Evolutionary conservation across 2,113 vertebrate species (phyloP), one percentile per base, ranked within the genome.

Genomic region (Syrrhaptes paradoxus): DNA sequence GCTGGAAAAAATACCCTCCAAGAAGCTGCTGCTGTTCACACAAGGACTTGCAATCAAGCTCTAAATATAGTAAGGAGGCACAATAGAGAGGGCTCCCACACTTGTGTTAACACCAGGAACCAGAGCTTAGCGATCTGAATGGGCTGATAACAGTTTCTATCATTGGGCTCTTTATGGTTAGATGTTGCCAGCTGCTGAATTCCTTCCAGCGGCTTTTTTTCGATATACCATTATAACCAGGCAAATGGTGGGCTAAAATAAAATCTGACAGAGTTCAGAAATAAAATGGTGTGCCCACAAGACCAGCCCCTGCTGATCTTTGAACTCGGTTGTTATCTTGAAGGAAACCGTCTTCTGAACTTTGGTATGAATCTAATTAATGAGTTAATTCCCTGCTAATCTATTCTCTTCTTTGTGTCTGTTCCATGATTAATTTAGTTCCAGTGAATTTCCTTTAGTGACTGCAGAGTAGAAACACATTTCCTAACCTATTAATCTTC

Each of bases 381-480:
- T 82, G 32, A 96, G 80, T 84, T 83, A 95, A 94, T 87, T 91
- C 82, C 11, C 74, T 58, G 63, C 32, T 95, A 93, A 94, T 94
- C 85, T 81, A 19, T 71, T 93, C 82, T 87, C 55, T 73, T 87
- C 91, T 91, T 95, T 76, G 21, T 67, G 87, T 66, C 71, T 83
- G 9, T 90, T 92, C 85, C 62, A 59, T 82, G 92, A 97, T 95
- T 96, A 96, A 97, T 96, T 97, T 95, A 81, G 90, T 95, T 95
- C 87, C 84, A 91, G 63, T 77, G 77, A 80, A 88, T 96, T 97
- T 97, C 89, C 83, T 95, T 94, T 81, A 70, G 63, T 85, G 68
- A 77, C 38, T 92, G 36, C 38, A 67, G 79, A 83, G 73, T 49
- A 79, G 85, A 96, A 96, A 55, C 22, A 66, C 52, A 90, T 81